phyloP scores from a whole-genome alignment of 2,888 invertebrate species.

The Thymelicus acteon region DNA sequence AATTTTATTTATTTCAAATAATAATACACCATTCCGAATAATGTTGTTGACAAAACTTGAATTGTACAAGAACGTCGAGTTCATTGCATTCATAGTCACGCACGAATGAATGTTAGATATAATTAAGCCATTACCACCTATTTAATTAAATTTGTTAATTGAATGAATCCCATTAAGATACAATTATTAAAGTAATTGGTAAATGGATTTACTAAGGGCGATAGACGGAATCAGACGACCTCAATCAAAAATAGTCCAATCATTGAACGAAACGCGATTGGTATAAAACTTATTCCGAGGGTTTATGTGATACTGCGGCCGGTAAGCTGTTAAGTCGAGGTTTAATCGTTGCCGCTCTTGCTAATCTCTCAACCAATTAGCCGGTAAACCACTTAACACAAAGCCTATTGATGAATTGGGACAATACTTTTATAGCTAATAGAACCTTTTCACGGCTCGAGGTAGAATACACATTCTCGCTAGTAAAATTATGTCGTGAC shows the following conservation, averaged over 20 bases:
- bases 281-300: constrained; percentile 14
- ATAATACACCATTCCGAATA: no score
- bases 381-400: constrained; percentile 69
- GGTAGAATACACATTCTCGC: no score
- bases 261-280: constrained; percentile 14
- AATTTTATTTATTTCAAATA: no score
- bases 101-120: no score
- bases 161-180: neutral
- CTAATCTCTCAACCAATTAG: constrained; percentile 77
- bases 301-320: constrained; percentile 19
- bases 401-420: constrained; percentile 59
- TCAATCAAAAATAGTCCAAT: constrained; percentile 14
- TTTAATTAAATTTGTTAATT: no score
- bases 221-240: constrained; percentile 9
- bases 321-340: constrained; percentile 56
- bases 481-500: no score
- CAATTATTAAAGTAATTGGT: neutral
- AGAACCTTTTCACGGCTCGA: no score
- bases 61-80: no score
- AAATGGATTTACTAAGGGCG: neutral
- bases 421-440: neutral
- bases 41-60: no score
- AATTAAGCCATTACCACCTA: no score
- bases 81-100: no score
- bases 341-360: constrained; percentile 63